Evolutionary conservation across 92 coral and sea anemone species (phyloP).

Genomic region (Palythoa caribaeorum): DNA sequence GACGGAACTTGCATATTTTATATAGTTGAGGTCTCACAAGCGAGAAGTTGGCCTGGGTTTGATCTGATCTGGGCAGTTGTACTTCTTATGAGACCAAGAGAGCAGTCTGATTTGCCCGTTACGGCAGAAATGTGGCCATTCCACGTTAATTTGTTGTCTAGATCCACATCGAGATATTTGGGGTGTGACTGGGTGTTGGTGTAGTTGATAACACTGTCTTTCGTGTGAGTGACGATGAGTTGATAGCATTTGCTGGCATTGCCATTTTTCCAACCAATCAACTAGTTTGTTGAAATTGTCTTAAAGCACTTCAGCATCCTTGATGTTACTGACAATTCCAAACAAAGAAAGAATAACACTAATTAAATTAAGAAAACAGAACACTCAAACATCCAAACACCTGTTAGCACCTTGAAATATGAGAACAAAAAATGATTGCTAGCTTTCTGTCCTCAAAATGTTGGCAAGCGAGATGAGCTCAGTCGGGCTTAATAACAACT

Average conservation of each 20-base stretch:
- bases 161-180: conserved; percentile 25
- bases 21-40: no score
- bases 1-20: no score
- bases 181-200: neutral
- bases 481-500: no score
- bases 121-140: conserved; percentile 23
- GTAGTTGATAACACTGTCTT: conserved; percentile 1
- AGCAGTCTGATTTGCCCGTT: neutral
- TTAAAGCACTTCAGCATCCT: neutral
- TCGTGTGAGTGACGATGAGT: conserved; percentile 3
- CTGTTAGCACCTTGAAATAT: no score
- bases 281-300: neutral
- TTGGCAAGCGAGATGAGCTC: no score
- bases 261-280: conserved; percentile 17
- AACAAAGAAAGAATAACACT: neutral
- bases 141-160: conserved; percentile 30
- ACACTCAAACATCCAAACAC: no score
- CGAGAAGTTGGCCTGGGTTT: conserved; percentile 7
- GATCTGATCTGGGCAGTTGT: conserved; percentile 11
- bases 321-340: conserved; percentile 25
- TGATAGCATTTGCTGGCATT: conserved; percentile 17
- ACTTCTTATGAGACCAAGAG: no score
- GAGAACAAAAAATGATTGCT: no score
- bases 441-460: no score
- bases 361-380: no score